A percentile compares a stretch with the other conserved stretches of the same genome.
These are phyloP conservation scores for Scaptomyza cyrtandrae DNA, from an alignment of 2,888 invertebrate species.

Conservation along the genomic window DNA sequence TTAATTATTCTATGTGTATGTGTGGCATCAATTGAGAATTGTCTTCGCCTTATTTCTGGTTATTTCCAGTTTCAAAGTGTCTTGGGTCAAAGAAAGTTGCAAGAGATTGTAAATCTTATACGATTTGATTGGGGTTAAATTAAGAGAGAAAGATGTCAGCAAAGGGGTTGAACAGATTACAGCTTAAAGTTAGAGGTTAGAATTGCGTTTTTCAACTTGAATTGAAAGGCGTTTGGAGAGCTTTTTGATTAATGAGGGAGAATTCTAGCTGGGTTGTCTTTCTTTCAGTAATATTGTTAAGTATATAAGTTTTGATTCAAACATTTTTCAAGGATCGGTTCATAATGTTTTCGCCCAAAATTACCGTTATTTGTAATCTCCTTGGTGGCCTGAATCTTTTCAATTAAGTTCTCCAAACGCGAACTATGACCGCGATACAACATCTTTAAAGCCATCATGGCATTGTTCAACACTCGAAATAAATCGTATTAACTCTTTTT, in stretches of 20 bases:
- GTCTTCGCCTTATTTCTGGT: slow-evolving; percentile 7
- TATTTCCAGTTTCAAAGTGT: slow-evolving; percentile 18
- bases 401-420: slow-evolving; percentile 92
- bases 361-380: slow-evolving; percentile 85
- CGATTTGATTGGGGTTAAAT: slow-evolving; percentile 55
- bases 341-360: neutral
- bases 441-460: slow-evolving; percentile 87
- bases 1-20: slow-evolving; percentile 34
- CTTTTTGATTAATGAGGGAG: neutral
- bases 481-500: slow-evolving; percentile 14
- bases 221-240: neutral
- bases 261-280: neutral
- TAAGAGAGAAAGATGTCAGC: slow-evolving; percentile 13
- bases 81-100: slow-evolving; percentile 67
- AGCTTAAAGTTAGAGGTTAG: neutral
- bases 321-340: no score
- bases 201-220: neutral
- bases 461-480: slow-evolving; percentile 53
- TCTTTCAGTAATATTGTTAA: no score
- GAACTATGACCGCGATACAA: slow-evolving; percentile 95
- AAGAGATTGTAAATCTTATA: slow-evolving; percentile 53
- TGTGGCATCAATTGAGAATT: slow-evolving; percentile 28
- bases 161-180: slow-evolving; percentile 49
- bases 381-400: slow-evolving; percentile 94
- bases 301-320: no score